phyloP scores from a whole-genome alignment of 2,888 invertebrate genomes.

The Trichogramma evanescens region DNA sequence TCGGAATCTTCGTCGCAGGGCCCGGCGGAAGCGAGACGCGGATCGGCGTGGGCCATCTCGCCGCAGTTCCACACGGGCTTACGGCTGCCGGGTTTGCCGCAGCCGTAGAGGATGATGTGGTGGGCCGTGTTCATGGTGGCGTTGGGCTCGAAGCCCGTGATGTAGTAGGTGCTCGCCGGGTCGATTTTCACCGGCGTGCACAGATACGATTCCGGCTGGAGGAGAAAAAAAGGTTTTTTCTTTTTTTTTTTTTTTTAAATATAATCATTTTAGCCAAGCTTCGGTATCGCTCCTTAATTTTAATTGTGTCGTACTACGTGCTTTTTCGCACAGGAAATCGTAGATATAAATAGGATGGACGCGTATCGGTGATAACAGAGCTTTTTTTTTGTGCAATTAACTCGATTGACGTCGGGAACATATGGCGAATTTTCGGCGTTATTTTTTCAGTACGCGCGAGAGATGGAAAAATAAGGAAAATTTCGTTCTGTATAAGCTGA shows the following conservation, averaged over 20 bases:
- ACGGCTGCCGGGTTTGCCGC: constrained; percentile 68
- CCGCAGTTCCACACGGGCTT: constrained; percentile 84
- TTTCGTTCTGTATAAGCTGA: no score
- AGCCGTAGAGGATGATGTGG: constrained; percentile 90
- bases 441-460: no score
- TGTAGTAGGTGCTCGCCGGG: constrained; percentile 67
- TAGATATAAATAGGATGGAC: no score
- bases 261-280: no score
- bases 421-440: no score
- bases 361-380: no score
- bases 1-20: constrained; percentile 72
- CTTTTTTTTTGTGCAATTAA: no score
- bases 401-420: no score
- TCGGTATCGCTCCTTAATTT: no score
- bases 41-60: constrained; percentile 66
- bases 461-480: no score
- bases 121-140: constrained; percentile 86
- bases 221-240: constrained; percentile 28
- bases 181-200: constrained; percentile 86
- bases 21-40: constrained; percentile 55
- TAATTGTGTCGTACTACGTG: no score
- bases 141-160: constrained; percentile 88
- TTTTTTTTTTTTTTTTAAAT: not conserved
- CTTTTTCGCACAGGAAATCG: no score
- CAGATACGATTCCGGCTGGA: constrained; percentile 83